A percentile compares a stretch with the other conserved stretches of the same genome.
Evolutionary conservation across 30 jellyfish, hydroid and myxozoan genomes (phyloP).

Genomic region (Euphysa ruthae): DNA sequence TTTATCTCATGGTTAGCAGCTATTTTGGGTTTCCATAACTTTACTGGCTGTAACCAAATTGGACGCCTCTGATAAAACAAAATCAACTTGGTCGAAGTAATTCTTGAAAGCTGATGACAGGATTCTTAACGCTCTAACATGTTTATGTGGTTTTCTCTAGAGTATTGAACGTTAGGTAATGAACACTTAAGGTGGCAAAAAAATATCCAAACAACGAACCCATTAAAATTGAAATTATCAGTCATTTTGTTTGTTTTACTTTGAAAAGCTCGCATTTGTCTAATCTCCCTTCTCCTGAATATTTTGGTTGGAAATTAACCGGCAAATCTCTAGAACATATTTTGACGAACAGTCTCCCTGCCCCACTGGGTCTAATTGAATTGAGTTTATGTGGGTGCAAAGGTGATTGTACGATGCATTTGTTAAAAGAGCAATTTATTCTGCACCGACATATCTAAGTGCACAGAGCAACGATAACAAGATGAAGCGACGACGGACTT

Average conservation of each 20-base stretch:
- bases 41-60: not conserved
- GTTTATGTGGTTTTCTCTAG: not conserved
- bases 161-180: not conserved
- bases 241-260: no score
- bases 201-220: no score
- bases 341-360: no score
- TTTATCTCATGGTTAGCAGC: not conserved
- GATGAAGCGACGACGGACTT: no score
- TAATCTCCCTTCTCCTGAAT: conserved; percentile 4
- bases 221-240: no score
- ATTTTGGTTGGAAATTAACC: not conserved
- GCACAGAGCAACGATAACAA: no score
- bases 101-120: not conserved
- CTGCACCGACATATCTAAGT: no score
- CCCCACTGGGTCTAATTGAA: no score
- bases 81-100: not conserved
- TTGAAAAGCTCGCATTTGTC: not conserved
- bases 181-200: not conserved
- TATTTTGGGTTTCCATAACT: not conserved
- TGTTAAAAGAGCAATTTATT: no score
- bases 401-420: no score
- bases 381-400: no score
- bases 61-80: not conserved
- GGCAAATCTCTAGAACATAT: not conserved
- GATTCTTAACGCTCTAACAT: not conserved